Evolutionary conservation across 2,888 invertebrate species (phyloP).

Genomic region (Acanthoscelides obtectus): DNA sequence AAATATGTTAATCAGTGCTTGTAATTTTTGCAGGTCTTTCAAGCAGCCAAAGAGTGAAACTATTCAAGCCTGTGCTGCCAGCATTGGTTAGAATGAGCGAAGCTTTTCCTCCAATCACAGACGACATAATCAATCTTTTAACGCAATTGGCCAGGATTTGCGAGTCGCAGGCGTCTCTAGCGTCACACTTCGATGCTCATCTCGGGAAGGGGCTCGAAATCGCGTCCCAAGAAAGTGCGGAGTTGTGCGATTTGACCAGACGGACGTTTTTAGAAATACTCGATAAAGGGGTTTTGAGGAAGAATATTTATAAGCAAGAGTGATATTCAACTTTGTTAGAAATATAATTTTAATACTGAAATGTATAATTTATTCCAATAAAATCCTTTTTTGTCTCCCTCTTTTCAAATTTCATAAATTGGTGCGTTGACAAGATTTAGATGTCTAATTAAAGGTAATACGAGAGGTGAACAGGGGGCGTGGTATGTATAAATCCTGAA

Average conservation of each 20-base stretch:
- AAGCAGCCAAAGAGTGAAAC: conserved; percentile 69
- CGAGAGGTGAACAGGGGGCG: no score
- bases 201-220: conserved; percentile 40
- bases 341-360: no score
- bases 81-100: conserved; percentile 82
- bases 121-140: conserved; percentile 81
- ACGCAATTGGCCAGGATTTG: conserved; percentile 82
- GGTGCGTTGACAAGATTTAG: no score
- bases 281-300: conserved; percentile 61
- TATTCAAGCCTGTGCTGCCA: conserved; percentile 81
- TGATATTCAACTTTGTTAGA: conserved; percentile 13
- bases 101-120: conserved; percentile 88
- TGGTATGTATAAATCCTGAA: no score
- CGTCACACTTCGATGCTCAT: conserved; percentile 44
- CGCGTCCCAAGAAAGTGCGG: conserved; percentile 39
- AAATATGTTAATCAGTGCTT: no score
- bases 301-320: conserved; percentile 56
- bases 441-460: no score
- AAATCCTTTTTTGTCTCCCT: no score
- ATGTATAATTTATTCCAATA: no score
- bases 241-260: conserved; percentile 47
- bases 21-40: conserved; percentile 62
- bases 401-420: no score
- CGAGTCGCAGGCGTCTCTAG: conserved; percentile 75
- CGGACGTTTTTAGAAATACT: conserved; percentile 58